Conservation (phyloP, 2,113 vertebrate genomes). For the Ochotona curzoniae region DNA sequence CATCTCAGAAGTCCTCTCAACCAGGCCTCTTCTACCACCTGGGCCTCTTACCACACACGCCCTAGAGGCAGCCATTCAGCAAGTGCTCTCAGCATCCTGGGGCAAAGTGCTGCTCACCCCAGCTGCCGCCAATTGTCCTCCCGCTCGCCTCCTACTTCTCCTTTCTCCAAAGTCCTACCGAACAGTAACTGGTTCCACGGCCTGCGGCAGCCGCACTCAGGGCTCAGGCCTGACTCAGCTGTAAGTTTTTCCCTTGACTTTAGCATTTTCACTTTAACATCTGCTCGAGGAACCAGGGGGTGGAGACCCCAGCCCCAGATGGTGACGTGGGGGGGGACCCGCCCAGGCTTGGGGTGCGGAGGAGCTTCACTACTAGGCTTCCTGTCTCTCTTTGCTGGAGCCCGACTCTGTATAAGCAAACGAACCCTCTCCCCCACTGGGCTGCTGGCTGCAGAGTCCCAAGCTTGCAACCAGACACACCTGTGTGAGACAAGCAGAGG, state of each 20-base stretch:
- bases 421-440: background rate
- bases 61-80: background rate
- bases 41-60: no score
- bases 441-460: background rate
- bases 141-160: background rate
- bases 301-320: constrained; percentile 57
- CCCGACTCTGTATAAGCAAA: background rate
- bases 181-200: background rate
- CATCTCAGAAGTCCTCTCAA: background rate
- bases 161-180: background rate
- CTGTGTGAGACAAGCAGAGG: background rate
- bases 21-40: background rate
- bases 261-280: constrained; percentile 55
- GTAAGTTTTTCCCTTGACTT: constrained; percentile 48
- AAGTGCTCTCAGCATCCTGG: background rate
- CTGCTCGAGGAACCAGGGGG: constrained; percentile 22
- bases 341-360: constrained; percentile 45
- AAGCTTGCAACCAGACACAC: background rate
- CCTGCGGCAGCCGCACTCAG: background rate
- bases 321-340: constrained; percentile 60
- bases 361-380: constrained; percentile 50
- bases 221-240: background rate
- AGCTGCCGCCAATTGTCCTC: background rate
- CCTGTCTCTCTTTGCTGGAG: constrained; percentile 64
- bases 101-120: background rate